Evolutionary conservation across 2,797 vertebrate species (phyloP).

Genomic region (Otolemur crassicaudatus): DNA sequence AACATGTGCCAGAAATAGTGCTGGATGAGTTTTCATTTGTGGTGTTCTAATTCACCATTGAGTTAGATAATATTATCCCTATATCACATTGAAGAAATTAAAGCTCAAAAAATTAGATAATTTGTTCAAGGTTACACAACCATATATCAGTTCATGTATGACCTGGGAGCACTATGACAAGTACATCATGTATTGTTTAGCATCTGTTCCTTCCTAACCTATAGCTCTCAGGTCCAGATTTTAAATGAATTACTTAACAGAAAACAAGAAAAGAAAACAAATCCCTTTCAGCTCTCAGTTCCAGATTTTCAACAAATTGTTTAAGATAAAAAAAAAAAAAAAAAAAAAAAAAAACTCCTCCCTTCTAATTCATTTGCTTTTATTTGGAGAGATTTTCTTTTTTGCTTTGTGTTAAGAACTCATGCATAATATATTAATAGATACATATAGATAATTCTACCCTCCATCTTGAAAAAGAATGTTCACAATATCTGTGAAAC

Average conservation of each 20-base stretch:
- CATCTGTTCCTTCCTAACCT: conserved; percentile 1
- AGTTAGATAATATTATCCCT: conserved; percentile 4
- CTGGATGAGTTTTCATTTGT: conserved; percentile 19
- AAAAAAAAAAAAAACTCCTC: not conserved
- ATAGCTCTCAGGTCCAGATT: not conserved
- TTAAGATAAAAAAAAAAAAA: not conserved
- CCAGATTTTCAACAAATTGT: conserved; percentile 4
- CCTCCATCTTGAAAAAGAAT: not conserved
- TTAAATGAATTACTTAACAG: conserved; percentile 16
- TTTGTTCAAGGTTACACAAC: conserved; percentile 20
- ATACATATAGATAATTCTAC: not conserved
- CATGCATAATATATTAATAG: not conserved
- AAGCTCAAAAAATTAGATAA: conserved; percentile 40
- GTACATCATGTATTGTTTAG: conserved; percentile 27
- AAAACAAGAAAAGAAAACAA: not conserved
- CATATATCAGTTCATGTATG: conserved; percentile 29
- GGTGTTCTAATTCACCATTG: not conserved
- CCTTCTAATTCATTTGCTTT: conserved; percentile 26
- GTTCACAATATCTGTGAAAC: not conserved
- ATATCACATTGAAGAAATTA: conserved; percentile 13
- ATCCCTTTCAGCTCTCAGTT: not conserved
- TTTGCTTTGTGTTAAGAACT: not conserved
- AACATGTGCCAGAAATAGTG: not conserved
- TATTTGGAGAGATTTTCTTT: not conserved
- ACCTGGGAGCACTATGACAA: not conserved